Conservation (phyloP, 2,113 vertebrate genomes). For the Pterocles orientalis region DNA sequence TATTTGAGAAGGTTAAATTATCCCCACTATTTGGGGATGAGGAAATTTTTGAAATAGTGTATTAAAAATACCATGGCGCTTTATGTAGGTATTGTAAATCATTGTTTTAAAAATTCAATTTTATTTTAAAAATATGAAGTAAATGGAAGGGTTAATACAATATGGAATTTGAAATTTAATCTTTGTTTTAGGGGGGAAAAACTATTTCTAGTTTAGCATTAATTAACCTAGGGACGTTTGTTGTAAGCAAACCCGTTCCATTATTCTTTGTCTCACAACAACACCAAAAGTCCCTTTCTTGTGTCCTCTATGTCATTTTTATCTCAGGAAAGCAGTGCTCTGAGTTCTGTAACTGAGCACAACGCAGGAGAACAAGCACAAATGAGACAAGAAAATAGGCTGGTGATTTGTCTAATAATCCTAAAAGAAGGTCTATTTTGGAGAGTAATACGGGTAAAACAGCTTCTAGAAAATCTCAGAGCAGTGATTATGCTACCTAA, state of each 20-base stretch:
- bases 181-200: background rate
- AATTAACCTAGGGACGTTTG: background rate
- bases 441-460: background rate
- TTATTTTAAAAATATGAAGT: background rate
- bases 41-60: background rate
- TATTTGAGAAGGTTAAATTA: background rate
- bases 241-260: background rate
- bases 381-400: background rate
- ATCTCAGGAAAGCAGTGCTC: background rate
- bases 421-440: background rate
- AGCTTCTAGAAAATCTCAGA: background rate
- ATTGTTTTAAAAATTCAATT: background rate
- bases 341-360: background rate
- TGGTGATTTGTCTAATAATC: background rate
- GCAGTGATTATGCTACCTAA: background rate
- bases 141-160: background rate
- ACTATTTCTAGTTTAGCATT: background rate
- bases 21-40: background rate
- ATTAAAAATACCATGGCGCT: accelerated
- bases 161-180: background rate
- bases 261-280: background rate
- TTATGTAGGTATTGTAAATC: background rate
- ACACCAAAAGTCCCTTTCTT: background rate
- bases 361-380: background rate
- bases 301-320: background rate